Evolutionary conservation across 2,888 invertebrate genomes (phyloP), one percentile per base, ranked within the genome.

Genomic region (Drosophila sordidapex): DNA sequence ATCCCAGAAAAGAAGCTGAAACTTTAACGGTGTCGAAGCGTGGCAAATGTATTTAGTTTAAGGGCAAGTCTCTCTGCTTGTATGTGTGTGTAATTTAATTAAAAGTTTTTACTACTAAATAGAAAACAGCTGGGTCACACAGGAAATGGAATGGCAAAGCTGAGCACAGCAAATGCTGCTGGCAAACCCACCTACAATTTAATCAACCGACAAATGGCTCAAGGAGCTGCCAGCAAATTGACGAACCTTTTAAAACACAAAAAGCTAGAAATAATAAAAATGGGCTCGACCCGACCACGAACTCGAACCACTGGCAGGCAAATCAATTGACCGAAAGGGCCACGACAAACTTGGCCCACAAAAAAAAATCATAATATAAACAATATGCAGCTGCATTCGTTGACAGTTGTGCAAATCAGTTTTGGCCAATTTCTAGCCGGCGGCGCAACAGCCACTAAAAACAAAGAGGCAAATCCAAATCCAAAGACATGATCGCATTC

Each of bases 391-490:
- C 83, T 70, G 89, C 87, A 75, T 65, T 74, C 68, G 90, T 89
- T 84, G 83, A 89, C 83, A 84, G 83, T 84, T 86, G 86, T 77
- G 81, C 65, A 77, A 77, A 77, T 77, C 77, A 80, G 76, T 71
- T 66, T 70, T 61, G 56, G 80, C 76, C 85, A 85, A 84, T 84
- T 84, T 84, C 90, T 84, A 89, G 90, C 84, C 88, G 67, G 51
- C 51, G 73, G 78, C 78, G 7, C 56, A 56, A 13, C 56, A 48
- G 18, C 56, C 51, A 57, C 49, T 49, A 53, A 62, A 63, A 31
- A 33, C 31, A 46, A 59, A 49, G 43, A 59, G 46, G n/a, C 33
- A 49, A 60, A 63, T n/a, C 31, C 56, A 40, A 64, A 69, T 35
- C 56, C 69, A 75, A 40, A 72, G 82, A 82, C 76, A 60, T 84